These are phyloP conservation scores for Rhysida immarginata DNA, from an alignment of 1,140 invertebrate species.

Conservation along the genomic window DNA sequence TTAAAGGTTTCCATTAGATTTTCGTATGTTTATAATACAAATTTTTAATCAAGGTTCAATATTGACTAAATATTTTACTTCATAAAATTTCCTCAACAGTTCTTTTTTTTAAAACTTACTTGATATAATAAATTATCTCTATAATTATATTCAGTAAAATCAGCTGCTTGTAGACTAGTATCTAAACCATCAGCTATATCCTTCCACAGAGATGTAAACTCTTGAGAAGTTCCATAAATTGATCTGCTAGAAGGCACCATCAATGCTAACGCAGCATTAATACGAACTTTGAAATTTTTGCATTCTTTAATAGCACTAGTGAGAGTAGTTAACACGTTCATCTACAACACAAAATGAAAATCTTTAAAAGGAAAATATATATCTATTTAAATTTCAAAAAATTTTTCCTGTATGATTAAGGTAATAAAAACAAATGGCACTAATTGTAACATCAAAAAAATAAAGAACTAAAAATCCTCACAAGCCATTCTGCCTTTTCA, in stretches of 20 bases:
- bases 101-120: slow-evolving; percentile 21
- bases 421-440: neutral
- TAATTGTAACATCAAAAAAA: neutral
- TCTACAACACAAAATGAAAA: slow-evolving; percentile 27
- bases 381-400: neutral
- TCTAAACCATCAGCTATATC: slow-evolving; percentile 50
- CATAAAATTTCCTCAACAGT: too few species aligned
- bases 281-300: slow-evolving; percentile 54
- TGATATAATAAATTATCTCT: slow-evolving; percentile 55
- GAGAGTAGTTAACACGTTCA: slow-evolving; percentile 34
- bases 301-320: slow-evolving; percentile 37
- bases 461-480: slow-evolving; percentile 20
- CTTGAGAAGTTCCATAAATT: slow-evolving; percentile 38
- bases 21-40: too few species aligned
- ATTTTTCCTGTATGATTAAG: neutral
- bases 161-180: slow-evolving; percentile 45
- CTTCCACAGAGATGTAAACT: slow-evolving; percentile 46
- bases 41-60: too few species aligned
- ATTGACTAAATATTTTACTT: too few species aligned
- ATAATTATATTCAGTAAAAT: slow-evolving; percentile 64
- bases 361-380: too few species aligned
- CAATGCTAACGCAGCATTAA: slow-evolving; percentile 61
- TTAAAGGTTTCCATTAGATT: too few species aligned
- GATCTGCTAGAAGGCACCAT: slow-evolving; percentile 38
- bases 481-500: slow-evolving; percentile 36